Conservation (phyloP, 1,140 invertebrate species). For the Drosophila quadrilineata region DNA sequence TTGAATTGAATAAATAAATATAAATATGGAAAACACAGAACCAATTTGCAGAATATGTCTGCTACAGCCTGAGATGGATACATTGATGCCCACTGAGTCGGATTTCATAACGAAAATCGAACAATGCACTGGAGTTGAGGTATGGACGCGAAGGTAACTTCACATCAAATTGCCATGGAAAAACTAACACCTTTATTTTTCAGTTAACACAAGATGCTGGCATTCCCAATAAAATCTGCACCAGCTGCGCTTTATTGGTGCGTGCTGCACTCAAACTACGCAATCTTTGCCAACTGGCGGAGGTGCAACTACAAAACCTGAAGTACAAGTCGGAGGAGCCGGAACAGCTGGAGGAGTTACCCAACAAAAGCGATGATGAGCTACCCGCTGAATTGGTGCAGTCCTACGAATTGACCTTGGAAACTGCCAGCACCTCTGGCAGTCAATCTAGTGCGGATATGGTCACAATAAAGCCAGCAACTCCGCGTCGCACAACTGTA, state of each 20-base stretch:
- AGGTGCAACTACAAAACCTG: constrained; percentile 24
- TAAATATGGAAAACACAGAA: constrained; percentile 12
- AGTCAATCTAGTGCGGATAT: constrained; percentile 18
- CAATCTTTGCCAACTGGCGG: constrained; percentile 44
- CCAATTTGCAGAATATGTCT: constrained; percentile 57
- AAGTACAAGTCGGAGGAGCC: neutral
- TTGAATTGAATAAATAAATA: neutral
- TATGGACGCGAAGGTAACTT: constrained; percentile 5
- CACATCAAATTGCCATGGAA: no score
- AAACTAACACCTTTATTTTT: neutral
- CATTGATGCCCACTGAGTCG: constrained; percentile 33
- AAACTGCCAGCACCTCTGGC: constrained; percentile 4
- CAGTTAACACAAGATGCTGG: constrained; percentile 34
- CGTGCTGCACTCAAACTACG: constrained; percentile 52
- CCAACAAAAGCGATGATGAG: constrained; percentile 10
- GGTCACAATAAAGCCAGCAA: constrained; percentile 17
- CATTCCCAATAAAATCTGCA: constrained; percentile 55
- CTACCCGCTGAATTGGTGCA: constrained; percentile 14
- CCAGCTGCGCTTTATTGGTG: constrained; percentile 47
- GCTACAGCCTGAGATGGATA: constrained; percentile 41
- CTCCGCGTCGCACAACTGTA: neutral
- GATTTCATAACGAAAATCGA: constrained; percentile 35
- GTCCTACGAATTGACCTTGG: constrained; percentile 29
- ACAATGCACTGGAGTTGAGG: constrained; percentile 46
- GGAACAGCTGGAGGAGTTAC: neutral